These are phyloP conservation scores for Dendrocincla fuliginosa DNA, from an alignment of 2,797 vertebrate genomes.

Conservation along the genomic window DNA sequence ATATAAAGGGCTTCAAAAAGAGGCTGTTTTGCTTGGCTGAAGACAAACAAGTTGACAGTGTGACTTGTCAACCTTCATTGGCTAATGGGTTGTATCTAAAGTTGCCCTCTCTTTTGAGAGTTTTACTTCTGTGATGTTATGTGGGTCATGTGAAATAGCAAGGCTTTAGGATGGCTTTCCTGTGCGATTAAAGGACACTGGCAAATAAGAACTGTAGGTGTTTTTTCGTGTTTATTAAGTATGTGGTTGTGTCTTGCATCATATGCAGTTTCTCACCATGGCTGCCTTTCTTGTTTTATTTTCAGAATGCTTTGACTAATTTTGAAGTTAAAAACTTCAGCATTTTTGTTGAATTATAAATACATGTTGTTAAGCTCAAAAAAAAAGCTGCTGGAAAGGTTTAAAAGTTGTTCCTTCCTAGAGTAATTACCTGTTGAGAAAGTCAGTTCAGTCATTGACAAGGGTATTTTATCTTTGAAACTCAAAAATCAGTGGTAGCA, in stretches of 20 bases:
- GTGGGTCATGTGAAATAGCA: background rate
- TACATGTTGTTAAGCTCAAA: background rate
- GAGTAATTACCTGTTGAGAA: background rate
- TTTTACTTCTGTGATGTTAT: accelerated
- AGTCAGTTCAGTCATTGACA: background rate
- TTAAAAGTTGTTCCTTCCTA: background rate
- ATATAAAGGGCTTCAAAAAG: background rate
- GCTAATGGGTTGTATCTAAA: background rate
- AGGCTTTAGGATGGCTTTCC: background rate
- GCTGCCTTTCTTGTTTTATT: background rate
- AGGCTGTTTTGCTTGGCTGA: background rate
- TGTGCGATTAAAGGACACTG: background rate
- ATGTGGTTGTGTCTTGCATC: background rate
- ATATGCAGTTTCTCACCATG: background rate
- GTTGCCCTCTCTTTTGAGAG: background rate
- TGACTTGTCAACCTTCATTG: background rate
- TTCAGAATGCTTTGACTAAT: background rate
- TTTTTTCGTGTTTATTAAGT: background rate
- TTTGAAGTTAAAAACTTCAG: background rate
- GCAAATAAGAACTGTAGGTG: background rate
- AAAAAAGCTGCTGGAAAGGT: background rate
- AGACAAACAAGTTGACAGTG: accelerated
- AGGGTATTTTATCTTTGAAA: background rate
- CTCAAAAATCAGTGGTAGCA: background rate
- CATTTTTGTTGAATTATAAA: background rate